Conservation (phyloP, 2,888 invertebrate species). For the Germaria angustata region DNA sequence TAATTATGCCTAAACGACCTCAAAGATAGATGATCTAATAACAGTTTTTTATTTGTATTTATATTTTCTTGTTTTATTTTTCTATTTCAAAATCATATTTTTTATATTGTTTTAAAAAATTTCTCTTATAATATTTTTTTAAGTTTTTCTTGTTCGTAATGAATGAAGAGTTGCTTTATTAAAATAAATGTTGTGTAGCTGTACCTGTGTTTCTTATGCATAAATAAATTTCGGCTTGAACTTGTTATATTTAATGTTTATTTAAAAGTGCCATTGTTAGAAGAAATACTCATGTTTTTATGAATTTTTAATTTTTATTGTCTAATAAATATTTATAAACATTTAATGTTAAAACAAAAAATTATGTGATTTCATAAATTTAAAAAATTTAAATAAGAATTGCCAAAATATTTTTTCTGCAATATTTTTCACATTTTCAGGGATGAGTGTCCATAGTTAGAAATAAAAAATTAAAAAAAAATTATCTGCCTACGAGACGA, state of each 20-base stretch:
- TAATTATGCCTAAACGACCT: background rate
- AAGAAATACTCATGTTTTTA: background rate
- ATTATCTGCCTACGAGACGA: too few species aligned
- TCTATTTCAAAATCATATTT: background rate
- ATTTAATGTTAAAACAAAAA: background rate
- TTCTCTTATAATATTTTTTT: too few species aligned
- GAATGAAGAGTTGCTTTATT: background rate
- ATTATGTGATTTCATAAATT: background rate
- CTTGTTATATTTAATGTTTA: background rate
- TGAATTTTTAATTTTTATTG: background rate
- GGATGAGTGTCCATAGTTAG: too few species aligned
- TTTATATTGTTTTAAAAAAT: background rate
- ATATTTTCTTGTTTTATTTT: background rate
- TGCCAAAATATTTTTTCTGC: background rate
- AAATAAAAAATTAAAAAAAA: too few species aligned
- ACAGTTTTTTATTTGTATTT: background rate
- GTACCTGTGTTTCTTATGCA: background rate
- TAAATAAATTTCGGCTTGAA: background rate
- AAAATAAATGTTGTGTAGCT: background rate
- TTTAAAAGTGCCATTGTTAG: conserved; percentile 1
- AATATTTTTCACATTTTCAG: too few species aligned
- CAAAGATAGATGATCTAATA: conserved; percentile 1
- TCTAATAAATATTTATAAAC: background rate
- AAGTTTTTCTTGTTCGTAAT: too few species aligned
- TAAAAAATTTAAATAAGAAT: background rate